Evolutionary conservation across 2,888 invertebrate species (phyloP).

Genomic region (Sarcophaga caerulescens): DNA sequence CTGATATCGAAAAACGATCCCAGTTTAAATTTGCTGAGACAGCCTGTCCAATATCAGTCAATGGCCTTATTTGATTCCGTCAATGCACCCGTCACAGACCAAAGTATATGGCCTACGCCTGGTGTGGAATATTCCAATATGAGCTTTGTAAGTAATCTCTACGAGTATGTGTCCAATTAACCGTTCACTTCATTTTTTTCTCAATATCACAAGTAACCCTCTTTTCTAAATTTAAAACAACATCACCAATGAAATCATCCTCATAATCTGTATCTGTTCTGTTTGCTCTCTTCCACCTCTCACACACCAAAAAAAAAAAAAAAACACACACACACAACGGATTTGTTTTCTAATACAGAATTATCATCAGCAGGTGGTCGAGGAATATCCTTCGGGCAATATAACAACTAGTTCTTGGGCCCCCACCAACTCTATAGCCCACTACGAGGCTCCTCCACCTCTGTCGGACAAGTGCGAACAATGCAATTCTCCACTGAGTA

Average conservation of each 20-base stretch:
- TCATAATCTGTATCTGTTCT: background rate
- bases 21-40: conserved; percentile 76
- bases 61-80: conserved; percentile 76
- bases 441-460: conserved; percentile 73
- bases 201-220: background rate
- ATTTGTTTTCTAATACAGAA: conserved; percentile 70
- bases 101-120: conserved; percentile 73
- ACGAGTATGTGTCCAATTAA: background rate
- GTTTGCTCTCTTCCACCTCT: background rate
- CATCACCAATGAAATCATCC: background rate
- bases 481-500: conserved; percentile 73
- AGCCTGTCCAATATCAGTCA: conserved; percentile 75
- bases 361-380: conserved; percentile 78
- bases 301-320: conserved; percentile 36
- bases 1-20: conserved; percentile 79
- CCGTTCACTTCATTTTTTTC: background rate
- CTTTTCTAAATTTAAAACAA: background rate
- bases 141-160: conserved; percentile 75
- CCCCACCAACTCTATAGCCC: conserved; percentile 65
- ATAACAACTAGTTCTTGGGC: conserved; percentile 74
- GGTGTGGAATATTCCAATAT: conserved; percentile 76
- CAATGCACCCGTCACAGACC: conserved; percentile 72
- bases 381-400: conserved; percentile 76
- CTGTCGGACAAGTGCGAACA: conserved; percentile 75
- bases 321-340: too few species aligned